Evolutionary conservation across 2,113 vertebrate genomes (phyloP), one percentile per base, ranked within the genome.

Genomic region (Cisticola juncidis): DNA sequence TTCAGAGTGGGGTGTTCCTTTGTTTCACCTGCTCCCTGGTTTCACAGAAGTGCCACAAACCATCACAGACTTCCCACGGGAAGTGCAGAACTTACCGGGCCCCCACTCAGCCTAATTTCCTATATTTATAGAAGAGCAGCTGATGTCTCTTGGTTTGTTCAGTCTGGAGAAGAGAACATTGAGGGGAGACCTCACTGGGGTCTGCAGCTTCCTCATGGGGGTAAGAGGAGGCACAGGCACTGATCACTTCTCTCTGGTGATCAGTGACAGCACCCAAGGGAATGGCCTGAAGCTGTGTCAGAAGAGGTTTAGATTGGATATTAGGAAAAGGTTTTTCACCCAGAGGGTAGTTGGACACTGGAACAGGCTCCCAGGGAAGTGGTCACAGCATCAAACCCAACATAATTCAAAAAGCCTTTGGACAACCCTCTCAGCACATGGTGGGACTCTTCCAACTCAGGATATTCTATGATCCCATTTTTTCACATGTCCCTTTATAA

Each of bases 201-300:
- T 71, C 61, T 71, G 57, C 74, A 79, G 14, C n/a, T 56, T 56
- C 12, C 24, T 40, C 5, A 8, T 0, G 0, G 45, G 6, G 9
- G 28, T 29, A n/a, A 40, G 16, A 29, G 29, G 29, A 54, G 7
- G 4, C 2, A 2, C 40, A 42, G 42, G 5, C 21, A 64, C 14
- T 10, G 14, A 47, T 54, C 13, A 40, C 33, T 60, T 5, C 12
- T 60, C 15, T 61, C 8, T 38, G 47, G 9, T 78, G 28, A 20
- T 4, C 48, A 56, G 20, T 26, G 42, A 31, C 40, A 62, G 16
- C 17, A 26, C 20, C 4, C 1, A 5, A 22, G 9, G n/a, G 9
- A 62, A 79, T 29, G 45, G 47, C 47, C 19, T 47, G 47, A 38
- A 53, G 15, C 11, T 71, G 40, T 35, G 29, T 18, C 25, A 62